These are phyloP conservation scores for Cataglyphis rosenhaueri DNA, from an alignment of 2,888 invertebrate genomes.

Conservation along the genomic window DNA sequence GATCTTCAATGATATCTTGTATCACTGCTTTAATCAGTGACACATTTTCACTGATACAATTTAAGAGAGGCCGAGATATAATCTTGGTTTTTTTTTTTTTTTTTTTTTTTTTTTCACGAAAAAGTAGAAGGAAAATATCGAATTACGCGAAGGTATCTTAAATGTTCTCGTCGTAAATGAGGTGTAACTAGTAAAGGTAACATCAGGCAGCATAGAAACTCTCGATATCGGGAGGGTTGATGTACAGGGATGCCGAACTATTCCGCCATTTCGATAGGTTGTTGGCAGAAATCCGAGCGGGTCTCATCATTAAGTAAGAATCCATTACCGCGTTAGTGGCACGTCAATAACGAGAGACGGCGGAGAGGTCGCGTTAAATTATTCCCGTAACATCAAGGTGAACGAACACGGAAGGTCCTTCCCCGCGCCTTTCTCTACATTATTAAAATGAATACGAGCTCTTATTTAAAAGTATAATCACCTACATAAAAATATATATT, in stretches of 20 bases:
- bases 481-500: background rate
- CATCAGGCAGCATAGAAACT: background rate
- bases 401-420: constrained; percentile 64
- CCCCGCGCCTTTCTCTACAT: constrained; percentile 49
- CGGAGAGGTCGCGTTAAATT: constrained; percentile 66
- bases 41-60: background rate
- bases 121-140: constrained; percentile 11
- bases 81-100: background rate
- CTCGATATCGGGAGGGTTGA: constrained; percentile 22
- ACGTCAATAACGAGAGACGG: constrained; percentile 61
- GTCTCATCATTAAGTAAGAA: constrained; percentile 68
- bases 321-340: constrained; percentile 66
- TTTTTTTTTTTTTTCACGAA: background rate
- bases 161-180: constrained; percentile 40
- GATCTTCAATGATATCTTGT: background rate
- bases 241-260: constrained; percentile 40
- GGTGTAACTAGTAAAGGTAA: constrained; percentile 20
- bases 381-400: constrained; percentile 61
- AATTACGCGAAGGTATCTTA: constrained; percentile 25
- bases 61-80: background rate
- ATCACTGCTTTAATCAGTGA: background rate
- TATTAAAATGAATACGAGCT: constrained; percentile 51
- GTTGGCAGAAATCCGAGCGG: constrained; percentile 57
- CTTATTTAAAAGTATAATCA: constrained; percentile 33
- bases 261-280: constrained; percentile 48